phyloP scores from a whole-genome alignment of 2,113 vertebrate genomes.

The Callopanchax toddi region DNA sequence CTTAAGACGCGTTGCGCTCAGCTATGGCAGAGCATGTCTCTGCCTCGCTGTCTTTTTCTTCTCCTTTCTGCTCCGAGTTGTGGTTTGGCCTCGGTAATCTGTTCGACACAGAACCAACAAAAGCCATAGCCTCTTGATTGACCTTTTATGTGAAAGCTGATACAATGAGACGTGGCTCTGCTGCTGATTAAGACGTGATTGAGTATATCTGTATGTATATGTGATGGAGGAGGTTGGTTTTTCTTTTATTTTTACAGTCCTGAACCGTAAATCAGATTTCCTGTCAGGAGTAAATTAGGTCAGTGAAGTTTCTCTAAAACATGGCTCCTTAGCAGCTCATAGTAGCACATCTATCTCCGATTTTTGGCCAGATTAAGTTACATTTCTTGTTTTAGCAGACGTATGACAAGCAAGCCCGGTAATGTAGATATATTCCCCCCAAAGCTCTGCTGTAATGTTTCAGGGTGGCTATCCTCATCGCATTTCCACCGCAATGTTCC shows the following conservation, averaged over 20 bases:
- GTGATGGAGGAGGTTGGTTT: conserved; percentile 1
- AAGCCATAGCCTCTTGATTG: conserved; percentile 70
- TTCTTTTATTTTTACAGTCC: conserved; percentile 33
- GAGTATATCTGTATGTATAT: conserved; percentile 23
- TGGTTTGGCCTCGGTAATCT: conserved; percentile 71
- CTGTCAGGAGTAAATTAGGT: conserved; percentile 47
- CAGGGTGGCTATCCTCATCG: conserved; percentile 65
- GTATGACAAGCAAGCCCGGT: conserved; percentile 74
- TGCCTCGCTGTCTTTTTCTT: conserved; percentile 8
- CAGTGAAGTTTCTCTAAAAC: conserved; percentile 38
- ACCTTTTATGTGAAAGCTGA: conserved; percentile 74
- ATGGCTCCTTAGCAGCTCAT: conserved; percentile 34
- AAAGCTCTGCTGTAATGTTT: conserved; percentile 72
- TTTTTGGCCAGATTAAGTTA: conserved; percentile 62
- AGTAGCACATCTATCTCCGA: conserved; percentile 54
- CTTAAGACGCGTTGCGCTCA: conserved; percentile 65
- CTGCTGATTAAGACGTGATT: conserved; percentile 57
- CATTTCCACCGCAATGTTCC: conserved; percentile 67
- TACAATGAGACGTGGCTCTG: conserved; percentile 59
- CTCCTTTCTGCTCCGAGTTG: conserved; percentile 40
- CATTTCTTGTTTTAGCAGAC: conserved; percentile 70
- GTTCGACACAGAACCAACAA: conserved; percentile 74
- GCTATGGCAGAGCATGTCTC: conserved; percentile 40
- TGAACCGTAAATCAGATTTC: conserved; percentile 16
- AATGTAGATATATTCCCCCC: conserved; percentile 77